Evolutionary conservation across 2,797 vertebrate species (phyloP).

Genomic region (Lophura swinhoii): DNA sequence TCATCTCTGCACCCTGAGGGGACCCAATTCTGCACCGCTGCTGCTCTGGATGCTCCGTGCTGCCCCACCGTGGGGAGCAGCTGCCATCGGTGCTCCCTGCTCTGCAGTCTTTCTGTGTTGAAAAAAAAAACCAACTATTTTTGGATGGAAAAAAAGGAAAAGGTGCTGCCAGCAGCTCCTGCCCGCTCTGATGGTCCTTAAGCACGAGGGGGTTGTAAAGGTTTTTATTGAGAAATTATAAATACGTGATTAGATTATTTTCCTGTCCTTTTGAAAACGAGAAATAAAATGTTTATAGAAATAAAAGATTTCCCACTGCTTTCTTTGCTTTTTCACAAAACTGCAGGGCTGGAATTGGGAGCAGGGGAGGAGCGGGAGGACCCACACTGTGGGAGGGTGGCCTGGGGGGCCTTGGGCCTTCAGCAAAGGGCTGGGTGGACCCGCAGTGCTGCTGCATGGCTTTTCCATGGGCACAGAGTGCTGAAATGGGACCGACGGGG

Average conservation of each 20-base stretch:
- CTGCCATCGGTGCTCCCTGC: background rate
- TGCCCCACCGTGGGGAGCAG: too few relatives aligned
- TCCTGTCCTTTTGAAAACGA: slow-evolving; percentile 81
- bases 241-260: slow-evolving; percentile 84
- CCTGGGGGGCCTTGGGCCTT: too few relatives aligned
- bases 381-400: too few relatives aligned
- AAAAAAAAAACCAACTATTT: background rate
- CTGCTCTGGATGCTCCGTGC: too few relatives aligned
- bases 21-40: too few relatives aligned
- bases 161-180: background rate
- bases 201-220: slow-evolving; percentile 63
- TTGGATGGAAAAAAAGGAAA: background rate
- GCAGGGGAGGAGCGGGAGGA: too few relatives aligned
- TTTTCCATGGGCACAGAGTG: too few relatives aligned
- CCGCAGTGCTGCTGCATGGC: too few relatives aligned
- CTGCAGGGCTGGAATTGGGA: background rate
- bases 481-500: too few relatives aligned
- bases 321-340: background rate
- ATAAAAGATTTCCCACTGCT: background rate
- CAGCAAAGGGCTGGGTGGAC: too few relatives aligned
- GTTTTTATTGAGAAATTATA: slow-evolving; percentile 81
- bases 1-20: too few relatives aligned
- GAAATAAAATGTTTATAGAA: slow-evolving; percentile 81
- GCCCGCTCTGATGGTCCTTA: background rate
- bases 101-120: background rate